Percentiles rank a stretch among this genome's conserved stretches.
These are phyloP conservation scores for Ophioderma brevispina DNA, from an alignment of 35 echinoderm and acorn worm genomes.

Conservation along the genomic window DNA sequence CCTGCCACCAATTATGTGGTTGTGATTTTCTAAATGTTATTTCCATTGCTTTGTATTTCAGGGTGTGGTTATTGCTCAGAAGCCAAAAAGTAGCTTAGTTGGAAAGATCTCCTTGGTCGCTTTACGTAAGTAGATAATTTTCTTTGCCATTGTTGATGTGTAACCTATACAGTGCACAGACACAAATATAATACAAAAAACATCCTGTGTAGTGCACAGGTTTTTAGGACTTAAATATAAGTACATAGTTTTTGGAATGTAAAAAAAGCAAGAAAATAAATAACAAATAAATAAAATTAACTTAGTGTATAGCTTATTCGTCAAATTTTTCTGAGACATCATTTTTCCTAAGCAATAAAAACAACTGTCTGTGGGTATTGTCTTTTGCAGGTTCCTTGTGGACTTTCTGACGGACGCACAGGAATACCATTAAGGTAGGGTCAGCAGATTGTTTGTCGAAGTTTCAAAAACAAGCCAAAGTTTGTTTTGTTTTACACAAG, in stretches of 20 bases:
- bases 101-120: slow-evolving; percentile 68
- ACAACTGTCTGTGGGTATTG: no score
- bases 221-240: not conserved
- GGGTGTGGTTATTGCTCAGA: slow-evolving; percentile 81
- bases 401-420: slow-evolving; percentile 74
- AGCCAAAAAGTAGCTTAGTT: slow-evolving; percentile 56
- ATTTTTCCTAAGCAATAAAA: no score
- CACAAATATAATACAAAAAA: not conserved
- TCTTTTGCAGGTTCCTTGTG: slow-evolving; percentile 62
- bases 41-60: slow-evolving; percentile 9
- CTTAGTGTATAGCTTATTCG: no score
- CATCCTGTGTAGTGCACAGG: not conserved
- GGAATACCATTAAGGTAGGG: slow-evolving; percentile 78
- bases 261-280: no score
- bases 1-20: no score
- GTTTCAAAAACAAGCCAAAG: no score
- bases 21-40: not conserved
- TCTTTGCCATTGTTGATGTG: not conserved
- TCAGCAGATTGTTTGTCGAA: no score
- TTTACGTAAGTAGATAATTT: slow-evolving; percentile 62
- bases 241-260: not conserved
- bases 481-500: no score
- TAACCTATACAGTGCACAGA: not conserved
- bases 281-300: no score
- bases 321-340: no score